Percentiles rank a stretch among this genome's conserved stretches.
Conservation (phyloP, 1,140 invertebrate species). For the Diploscapter pachys region DNA sequence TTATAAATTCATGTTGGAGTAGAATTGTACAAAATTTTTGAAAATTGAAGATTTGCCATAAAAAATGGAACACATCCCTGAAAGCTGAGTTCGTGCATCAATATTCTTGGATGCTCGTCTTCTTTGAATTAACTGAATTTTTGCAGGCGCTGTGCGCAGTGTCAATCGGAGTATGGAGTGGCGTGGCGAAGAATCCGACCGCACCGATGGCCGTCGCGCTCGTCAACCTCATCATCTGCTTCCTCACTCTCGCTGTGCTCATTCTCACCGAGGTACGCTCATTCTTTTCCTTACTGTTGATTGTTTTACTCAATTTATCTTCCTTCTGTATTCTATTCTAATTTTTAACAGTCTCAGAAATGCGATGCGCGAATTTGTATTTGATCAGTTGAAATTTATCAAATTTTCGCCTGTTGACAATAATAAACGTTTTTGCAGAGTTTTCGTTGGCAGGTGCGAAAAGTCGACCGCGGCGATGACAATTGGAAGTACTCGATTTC, state of each 20-base stretch:
- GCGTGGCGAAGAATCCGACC: background rate
- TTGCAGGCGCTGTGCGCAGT: constrained; percentile 5
- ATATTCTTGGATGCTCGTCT: background rate
- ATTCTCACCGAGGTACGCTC: background rate
- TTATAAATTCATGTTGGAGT: too few relatives aligned
- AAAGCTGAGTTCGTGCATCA: too few relatives aligned
- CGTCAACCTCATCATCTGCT: constrained; percentile 10
- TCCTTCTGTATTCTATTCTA: too few relatives aligned
- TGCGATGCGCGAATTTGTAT: too few relatives aligned
- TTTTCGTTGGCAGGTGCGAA: constrained; percentile 4
- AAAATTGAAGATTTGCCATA: background rate
- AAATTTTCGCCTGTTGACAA: too few relatives aligned
- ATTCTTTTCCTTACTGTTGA: too few relatives aligned
- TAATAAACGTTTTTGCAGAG: too few relatives aligned
- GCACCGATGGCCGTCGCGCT: background rate
- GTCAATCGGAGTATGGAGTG: background rate
- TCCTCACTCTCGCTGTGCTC: background rate
- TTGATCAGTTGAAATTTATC: too few relatives aligned
- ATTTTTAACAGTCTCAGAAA: too few relatives aligned
- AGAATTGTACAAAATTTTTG: too few relatives aligned
- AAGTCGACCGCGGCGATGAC: background rate
- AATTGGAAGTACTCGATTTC: background rate
- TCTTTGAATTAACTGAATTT: background rate
- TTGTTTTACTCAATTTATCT: too few relatives aligned
- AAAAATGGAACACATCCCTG: background rate